Evolutionary conservation across 1,140 invertebrate species (phyloP), one percentile per base, ranked within the genome.

Genomic region (Pseudomyrmex gracilis): DNA sequence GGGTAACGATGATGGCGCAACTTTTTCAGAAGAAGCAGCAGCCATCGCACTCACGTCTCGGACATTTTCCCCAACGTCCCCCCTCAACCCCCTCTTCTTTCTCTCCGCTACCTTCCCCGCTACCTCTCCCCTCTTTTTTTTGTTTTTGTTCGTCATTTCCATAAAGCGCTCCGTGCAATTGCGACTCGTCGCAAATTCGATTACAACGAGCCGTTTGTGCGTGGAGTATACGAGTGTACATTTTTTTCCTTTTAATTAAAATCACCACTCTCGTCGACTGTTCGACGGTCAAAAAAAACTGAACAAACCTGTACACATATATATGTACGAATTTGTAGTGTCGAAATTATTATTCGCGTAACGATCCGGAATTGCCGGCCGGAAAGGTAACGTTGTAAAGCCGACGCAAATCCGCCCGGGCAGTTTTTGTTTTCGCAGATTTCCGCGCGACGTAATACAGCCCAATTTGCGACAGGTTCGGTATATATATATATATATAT

Each of bases 331-430:
- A n/a, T 47, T 53, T 20, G 53, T 24, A 47, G 76, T 43, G 76
- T 58, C 10, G 66, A 78, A 71, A 80, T 80, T 80, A 80, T 80
- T 80, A 80, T 80, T 80, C 76, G 76, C 76, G 76, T 80, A 71
- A 80, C 76, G 66, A 80, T 80, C 66, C 53, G 76, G 66, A 71
- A 80, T 57, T 70, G 64, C 47, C 43, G 43, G 43, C 55, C 53
- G 76, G 76, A 70, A 71, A 80, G 66, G 45, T 80, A 80, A 78
- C 76, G 64, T 70, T 78, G 66, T 78, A 60, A 70, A 70, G 43
- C 66, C 34, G 13, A 45, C 66, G 76, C 43, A 47, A 57, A 70
- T 78, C 61, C 73, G 61, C 34, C 74, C 20, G 64, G 53, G 15
- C 66, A 63, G 76, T 80, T 80, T 80, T 80, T 80, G 76, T 80